Evolutionary conservation across 2,113 vertebrate genomes (phyloP).

Genomic region (Ondatra zibethicus): DNA sequence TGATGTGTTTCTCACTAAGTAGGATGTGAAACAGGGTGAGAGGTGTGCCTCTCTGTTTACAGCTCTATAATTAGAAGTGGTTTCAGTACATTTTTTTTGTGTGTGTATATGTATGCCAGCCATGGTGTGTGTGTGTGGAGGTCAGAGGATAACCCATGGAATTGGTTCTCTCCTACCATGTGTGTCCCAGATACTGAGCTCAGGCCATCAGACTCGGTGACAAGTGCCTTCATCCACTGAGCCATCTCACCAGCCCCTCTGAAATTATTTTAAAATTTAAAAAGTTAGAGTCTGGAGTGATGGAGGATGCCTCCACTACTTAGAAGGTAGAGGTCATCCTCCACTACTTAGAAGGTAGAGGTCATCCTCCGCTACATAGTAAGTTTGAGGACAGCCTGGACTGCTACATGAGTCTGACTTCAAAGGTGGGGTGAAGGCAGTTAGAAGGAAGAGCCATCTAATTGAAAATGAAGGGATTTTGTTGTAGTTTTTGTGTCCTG

Average conservation of each 20-base stretch:
- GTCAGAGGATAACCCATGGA: not conserved
- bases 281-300: not conserved
- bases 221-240: not conserved
- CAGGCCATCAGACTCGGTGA: not conserved
- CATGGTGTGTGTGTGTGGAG: not conserved
- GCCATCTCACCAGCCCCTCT: not conserved
- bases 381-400: not conserved
- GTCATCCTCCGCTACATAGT: not conserved
- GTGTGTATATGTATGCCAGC: not conserved
- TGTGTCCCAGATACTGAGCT: not conserved
- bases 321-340: not conserved
- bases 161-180: not conserved
- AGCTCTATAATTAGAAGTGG: not conserved
- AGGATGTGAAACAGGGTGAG: not conserved
- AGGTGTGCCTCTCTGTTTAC: not conserved
- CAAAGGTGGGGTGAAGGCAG: not conserved
- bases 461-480: not conserved
- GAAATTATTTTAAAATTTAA: not conserved
- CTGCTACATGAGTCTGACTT: not conserved
- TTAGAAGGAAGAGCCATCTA: not conserved
- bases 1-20: not conserved
- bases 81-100: not conserved
- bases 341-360: not conserved
- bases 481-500: fast-evolving
- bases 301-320: not conserved